Conservation (phyloP, 2,797 vertebrate genomes). For the Micromesistius poutassou region DNA sequence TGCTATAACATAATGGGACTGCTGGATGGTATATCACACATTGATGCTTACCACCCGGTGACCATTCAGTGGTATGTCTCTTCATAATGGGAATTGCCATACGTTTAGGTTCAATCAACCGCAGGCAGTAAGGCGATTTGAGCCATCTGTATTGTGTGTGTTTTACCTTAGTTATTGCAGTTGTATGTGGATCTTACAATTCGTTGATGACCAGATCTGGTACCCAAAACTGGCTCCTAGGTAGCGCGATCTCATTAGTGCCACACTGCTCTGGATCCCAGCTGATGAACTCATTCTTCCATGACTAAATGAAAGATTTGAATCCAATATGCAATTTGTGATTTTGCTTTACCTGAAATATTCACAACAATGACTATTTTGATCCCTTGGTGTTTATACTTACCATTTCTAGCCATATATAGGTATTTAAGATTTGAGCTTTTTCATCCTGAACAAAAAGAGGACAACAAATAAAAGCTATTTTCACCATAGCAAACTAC, state of each 20-base stretch:
- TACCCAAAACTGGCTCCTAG: slow-evolving; percentile 54
- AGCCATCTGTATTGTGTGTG: not conserved
- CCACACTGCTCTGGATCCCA: slow-evolving; percentile 73
- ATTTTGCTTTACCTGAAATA: not conserved
- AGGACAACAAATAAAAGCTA: not conserved
- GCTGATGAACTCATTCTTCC: slow-evolving; percentile 66
- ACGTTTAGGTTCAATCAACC: slow-evolving; percentile 23
- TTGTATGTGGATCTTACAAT: slow-evolving; percentile 50
- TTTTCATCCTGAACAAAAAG: slow-evolving; percentile 68
- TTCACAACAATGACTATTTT: not conserved
- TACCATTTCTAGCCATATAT: slow-evolving; percentile 68
- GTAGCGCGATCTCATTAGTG: slow-evolving; percentile 58
- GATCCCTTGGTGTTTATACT: slow-evolving; percentile 21
- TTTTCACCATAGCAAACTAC: not conserved
- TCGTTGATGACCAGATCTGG: slow-evolving; percentile 41
- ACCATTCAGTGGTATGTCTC: not conserved
- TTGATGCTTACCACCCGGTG: not conserved
- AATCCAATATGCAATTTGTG: not conserved
- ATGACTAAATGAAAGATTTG: slow-evolving; percentile 52
- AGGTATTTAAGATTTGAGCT: slow-evolving; percentile 67
- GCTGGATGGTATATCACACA: not conserved
- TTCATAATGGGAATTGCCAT: slow-evolving; percentile 32
- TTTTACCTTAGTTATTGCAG: not conserved
- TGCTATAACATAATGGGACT: no score
- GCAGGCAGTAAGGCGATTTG: not conserved